Conservation (phyloP, 2,797 vertebrate species). For the Spondyliosoma cantharus region DNA sequence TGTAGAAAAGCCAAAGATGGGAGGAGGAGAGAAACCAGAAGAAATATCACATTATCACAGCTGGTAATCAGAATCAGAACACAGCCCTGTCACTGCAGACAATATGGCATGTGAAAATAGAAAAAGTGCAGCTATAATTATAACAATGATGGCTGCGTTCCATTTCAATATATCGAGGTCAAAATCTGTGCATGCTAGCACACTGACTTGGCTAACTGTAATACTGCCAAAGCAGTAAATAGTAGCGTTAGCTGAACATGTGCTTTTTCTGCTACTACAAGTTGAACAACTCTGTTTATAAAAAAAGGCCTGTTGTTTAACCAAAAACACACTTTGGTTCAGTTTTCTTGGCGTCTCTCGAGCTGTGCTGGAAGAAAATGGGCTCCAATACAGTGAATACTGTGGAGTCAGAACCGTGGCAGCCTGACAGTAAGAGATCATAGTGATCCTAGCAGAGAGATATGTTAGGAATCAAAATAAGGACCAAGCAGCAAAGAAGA, state of each 20-base stretch:
- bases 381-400: not conserved
- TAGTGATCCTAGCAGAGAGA: not conserved
- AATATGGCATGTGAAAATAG: not conserved
- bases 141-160: not conserved
- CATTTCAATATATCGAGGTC: not conserved
- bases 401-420: not conserved
- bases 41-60: no score
- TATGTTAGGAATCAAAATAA: not conserved
- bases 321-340: not conserved
- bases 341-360: not conserved
- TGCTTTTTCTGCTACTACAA: not conserved
- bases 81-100: not conserved
- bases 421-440: not conserved
- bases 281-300: not conserved
- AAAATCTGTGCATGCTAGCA: not conserved
- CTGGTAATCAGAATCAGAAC: no score
- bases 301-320: not conserved
- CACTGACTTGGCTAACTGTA: not conserved
- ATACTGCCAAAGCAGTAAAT: not conserved
- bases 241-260: not conserved
- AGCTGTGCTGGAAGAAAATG: not conserved
- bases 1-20: no score
- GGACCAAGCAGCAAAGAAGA: not conserved
- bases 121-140: not conserved
- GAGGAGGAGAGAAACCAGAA: no score